A percentile compares a stretch with the other conserved stretches of the same genome.
phyloP scores from a whole-genome alignment of 2,797 vertebrate species.

The Lepus townsendii region DNA sequence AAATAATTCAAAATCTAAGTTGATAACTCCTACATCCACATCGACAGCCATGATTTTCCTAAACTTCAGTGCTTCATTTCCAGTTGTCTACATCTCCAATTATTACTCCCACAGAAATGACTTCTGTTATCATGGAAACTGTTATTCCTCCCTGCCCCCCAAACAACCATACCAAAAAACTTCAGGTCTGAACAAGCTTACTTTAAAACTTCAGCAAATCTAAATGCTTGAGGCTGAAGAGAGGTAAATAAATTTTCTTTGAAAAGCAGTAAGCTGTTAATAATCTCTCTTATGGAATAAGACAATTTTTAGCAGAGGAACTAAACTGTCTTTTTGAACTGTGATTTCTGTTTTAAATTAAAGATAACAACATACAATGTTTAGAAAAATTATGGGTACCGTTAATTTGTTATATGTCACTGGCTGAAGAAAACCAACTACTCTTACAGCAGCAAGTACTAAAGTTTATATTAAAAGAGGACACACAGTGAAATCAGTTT shows the following conservation, averaged over 20 bases:
- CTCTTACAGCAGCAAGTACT: conserved; percentile 10
- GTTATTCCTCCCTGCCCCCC: neutral
- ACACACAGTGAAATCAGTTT: neutral
- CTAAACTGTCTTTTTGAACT: neutral
- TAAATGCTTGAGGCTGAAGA: neutral
- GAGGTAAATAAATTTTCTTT: neutral
- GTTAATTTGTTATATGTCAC: neutral
- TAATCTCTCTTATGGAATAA: conserved; percentile 14
- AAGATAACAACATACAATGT: conserved; percentile 42
- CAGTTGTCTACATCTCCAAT: neutral
- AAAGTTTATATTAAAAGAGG: conserved; percentile 27
- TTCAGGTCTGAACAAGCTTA: conserved; percentile 7
- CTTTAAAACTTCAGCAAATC: neutral
- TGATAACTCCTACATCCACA: neutral
- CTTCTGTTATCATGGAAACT: neutral
- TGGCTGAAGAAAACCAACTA: conserved; percentile 50
- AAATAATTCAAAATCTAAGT: neutral
- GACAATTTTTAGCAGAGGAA: conserved; percentile 1
- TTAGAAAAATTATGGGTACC: neutral
- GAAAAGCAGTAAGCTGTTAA: conserved; percentile 13
- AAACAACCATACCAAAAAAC: neutral
- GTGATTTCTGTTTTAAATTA: conserved; percentile 59
- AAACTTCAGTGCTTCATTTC: neutral
- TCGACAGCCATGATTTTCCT: neutral
- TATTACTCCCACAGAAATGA: neutral